Conservation (phyloP, 2,888 invertebrate species). For the Macrostomum cliftonense region DNA sequence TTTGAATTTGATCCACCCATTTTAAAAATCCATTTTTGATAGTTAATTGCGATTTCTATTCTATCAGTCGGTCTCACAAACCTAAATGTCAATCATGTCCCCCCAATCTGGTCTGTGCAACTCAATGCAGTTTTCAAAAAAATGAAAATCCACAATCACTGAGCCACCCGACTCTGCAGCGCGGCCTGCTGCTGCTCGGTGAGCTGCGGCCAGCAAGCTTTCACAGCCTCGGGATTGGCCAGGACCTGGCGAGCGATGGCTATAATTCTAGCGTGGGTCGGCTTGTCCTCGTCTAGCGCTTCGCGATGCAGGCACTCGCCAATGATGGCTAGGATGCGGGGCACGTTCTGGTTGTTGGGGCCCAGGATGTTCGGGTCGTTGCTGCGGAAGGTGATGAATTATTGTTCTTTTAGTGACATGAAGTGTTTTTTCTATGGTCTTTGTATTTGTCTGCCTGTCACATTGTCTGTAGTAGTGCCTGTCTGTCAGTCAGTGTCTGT, state of each 20-base stretch:
- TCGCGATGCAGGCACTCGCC: constrained; percentile 70
- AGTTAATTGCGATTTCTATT: too few species aligned
- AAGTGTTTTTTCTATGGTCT: background rate
- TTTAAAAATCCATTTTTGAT: too few species aligned
- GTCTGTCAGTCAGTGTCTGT: constrained; percentile 12
- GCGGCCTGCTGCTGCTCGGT: constrained; percentile 63
- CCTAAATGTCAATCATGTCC: too few species aligned
- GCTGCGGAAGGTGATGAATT: constrained; percentile 14
- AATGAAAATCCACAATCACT: too few species aligned
- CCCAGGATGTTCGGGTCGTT: constrained; percentile 72
- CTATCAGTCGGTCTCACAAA: too few species aligned
- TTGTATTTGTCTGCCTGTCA: background rate
- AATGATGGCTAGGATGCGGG: constrained; percentile 64
- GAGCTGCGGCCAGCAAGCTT: constrained; percentile 55
- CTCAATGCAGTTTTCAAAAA: too few species aligned
- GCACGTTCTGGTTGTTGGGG: constrained; percentile 67
- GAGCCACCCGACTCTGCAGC: constrained; percentile 42
- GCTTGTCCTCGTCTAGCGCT: constrained; percentile 54
- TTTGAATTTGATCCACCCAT: too few species aligned
- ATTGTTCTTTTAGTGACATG: constrained; percentile 3
- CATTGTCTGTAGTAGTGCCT: constrained; percentile 11
- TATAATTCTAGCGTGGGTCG: constrained; percentile 43
- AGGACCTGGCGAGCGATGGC: constrained; percentile 35
- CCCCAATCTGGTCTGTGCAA: too few species aligned
- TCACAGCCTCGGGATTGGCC: constrained; percentile 58